Percentiles rank a stretch among this genome's conserved stretches.
These are phyloP conservation scores for Labeo rohita DNA, from an alignment of 2,113 vertebrate species.

Conservation along the genomic window DNA sequence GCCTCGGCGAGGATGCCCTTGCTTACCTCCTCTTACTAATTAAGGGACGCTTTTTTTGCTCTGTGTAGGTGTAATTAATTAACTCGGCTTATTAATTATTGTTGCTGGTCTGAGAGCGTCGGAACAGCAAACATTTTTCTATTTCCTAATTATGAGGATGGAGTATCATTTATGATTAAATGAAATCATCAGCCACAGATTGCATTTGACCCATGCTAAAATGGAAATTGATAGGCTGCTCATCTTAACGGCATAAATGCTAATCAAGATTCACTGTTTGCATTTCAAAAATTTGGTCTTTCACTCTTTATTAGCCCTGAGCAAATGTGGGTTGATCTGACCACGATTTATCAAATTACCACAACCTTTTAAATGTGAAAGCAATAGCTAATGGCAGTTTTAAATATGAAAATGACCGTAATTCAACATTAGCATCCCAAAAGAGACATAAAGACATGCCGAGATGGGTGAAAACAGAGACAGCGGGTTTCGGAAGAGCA, in stretches of 20 bases:
- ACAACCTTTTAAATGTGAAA: slow-evolving; percentile 27
- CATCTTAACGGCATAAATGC: not conserved
- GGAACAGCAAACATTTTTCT: slow-evolving; percentile 29
- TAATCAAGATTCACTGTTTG: slow-evolving; percentile 14
- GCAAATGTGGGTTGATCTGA: not conserved
- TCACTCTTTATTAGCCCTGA: not conserved
- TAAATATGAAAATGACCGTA: not conserved
- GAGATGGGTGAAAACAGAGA: not conserved
- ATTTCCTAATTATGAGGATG: slow-evolving; percentile 40
- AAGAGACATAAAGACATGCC: not conserved
- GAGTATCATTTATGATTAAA: slow-evolving; percentile 41
- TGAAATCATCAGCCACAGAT: slow-evolving; percentile 8
- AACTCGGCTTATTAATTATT: slow-evolving; percentile 34
- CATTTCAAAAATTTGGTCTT: not conserved
- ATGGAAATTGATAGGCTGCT: slow-evolving; percentile 12
- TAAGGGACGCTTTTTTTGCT: slow-evolving; percentile 10
- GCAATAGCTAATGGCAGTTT: not conserved
- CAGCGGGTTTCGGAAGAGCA: not conserved
- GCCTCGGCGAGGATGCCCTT: not conserved
- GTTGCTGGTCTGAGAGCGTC: slow-evolving; percentile 8
- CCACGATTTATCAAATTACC: slow-evolving; percentile 7
- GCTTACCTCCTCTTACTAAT: slow-evolving; percentile 9
- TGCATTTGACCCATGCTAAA: not conserved
- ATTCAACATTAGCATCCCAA: not conserved
- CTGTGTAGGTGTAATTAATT: slow-evolving; percentile 45